These are phyloP conservation scores for Pseudoips prasinana DNA, from an alignment of 2,888 invertebrate genomes.

Conservation along the genomic window DNA sequence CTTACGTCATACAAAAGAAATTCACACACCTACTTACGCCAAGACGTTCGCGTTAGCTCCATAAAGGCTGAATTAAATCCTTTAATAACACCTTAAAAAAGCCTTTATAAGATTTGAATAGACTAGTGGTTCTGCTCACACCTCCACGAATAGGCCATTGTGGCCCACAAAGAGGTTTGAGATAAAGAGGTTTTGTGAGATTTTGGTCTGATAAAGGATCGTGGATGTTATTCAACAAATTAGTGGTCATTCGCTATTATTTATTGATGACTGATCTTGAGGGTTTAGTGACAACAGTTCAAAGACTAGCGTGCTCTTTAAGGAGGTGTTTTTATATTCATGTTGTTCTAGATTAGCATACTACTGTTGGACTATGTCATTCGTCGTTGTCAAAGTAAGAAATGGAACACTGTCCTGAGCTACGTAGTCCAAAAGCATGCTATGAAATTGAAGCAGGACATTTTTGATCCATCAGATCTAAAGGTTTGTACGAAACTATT, in stretches of 20 bases:
- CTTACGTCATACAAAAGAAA: constrained; percentile 20
- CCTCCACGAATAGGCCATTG: constrained; percentile 50
- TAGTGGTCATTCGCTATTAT: constrained; percentile 35
- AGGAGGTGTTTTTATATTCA: too few species aligned
- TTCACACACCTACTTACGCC: constrained; percentile 32
- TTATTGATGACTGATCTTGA: constrained; percentile 21
- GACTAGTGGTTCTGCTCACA: constrained; percentile 38
- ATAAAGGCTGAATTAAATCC: constrained; percentile 27
- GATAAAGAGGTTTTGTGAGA: constrained; percentile 42
- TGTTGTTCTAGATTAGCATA: too few species aligned
- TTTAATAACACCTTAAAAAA: constrained; percentile 28
- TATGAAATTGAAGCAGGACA: too few species aligned
- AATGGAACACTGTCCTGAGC: too few species aligned
- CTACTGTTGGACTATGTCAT: too few species aligned
- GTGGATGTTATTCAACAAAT: constrained; percentile 31
- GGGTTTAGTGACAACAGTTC: constrained; percentile 11
- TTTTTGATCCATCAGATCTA: too few species aligned
- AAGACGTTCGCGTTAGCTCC: constrained; percentile 11
- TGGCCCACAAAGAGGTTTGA: constrained; percentile 39
- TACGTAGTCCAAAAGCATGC: too few species aligned
- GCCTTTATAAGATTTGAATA: constrained; percentile 25
- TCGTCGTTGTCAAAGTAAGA: too few species aligned
- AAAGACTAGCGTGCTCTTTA: too few species aligned
- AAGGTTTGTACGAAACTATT: too few species aligned
- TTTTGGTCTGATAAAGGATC: constrained; percentile 25